Conservation (phyloP, 1,140 invertebrate genomes). For the Aphidius gifuensis region DNA sequence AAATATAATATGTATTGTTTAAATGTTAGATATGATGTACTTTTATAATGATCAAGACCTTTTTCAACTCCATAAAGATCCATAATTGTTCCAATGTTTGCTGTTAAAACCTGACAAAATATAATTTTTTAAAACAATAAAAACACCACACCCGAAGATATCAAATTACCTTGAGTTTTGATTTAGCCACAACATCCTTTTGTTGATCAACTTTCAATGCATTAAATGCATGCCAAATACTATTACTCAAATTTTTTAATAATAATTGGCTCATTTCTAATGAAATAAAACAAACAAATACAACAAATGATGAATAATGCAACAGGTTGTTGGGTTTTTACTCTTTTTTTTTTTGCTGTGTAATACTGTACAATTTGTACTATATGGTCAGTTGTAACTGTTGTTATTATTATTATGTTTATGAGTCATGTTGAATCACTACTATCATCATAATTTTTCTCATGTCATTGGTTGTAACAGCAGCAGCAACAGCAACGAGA, state of each 20-base stretch:
- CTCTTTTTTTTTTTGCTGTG: no score
- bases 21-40: slow-evolving; percentile 66
- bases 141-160: slow-evolving; percentile 19
- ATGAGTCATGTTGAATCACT: no score
- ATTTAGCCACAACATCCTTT: slow-evolving; percentile 64
- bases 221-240: slow-evolving; percentile 74
- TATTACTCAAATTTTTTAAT: slow-evolving; percentile 68
- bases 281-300: no score
- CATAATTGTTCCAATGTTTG: slow-evolving; percentile 68
- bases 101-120: slow-evolving; percentile 63
- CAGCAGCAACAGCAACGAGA: no score
- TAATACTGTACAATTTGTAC: no score
- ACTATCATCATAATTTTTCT: no score
- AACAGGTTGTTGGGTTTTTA: no score
- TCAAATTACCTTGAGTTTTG: slow-evolving; percentile 68
- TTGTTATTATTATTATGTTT: no score
- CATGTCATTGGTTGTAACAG: no score
- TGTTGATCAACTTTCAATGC: slow-evolving; percentile 61
- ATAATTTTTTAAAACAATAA: slow-evolving; percentile 10
- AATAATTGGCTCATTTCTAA: background rate
- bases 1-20: slow-evolving; percentile 73
- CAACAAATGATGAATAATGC: no score
- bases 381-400: no score
- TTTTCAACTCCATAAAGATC: slow-evolving; percentile 74
- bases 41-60: slow-evolving; percentile 71